Base-by-base conservation (phyloP, 2,888 invertebrate species). In the Chromoteleia sp. region DNA sequence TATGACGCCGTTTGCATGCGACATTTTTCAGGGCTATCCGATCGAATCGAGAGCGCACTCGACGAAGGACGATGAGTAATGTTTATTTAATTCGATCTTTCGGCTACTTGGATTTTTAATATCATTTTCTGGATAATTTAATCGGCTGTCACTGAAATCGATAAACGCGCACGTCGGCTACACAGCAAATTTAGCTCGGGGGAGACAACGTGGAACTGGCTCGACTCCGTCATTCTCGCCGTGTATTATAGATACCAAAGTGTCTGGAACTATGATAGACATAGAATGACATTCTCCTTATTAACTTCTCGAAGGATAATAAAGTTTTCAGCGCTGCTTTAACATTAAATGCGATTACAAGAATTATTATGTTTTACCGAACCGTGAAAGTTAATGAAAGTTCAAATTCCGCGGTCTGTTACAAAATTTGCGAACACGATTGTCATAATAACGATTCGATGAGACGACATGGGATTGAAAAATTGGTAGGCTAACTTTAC, bases 91-190 rank as follows among this genome's bases (percentile, higher is more conserved):
- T 75, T 54, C 61, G 73, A 73, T 73, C 73, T 75, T 73, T 76
- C 63, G 61, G 70, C 45, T 59, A 54, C 63, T 81, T 63, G 65
- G 54, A 33, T 76, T 81, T 75, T 81, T 81, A 74, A 83, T 75
- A 71, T 56, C 74, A 78, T 77, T 83, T 83, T 78, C 77, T 77
- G 43, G 74, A 65, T 77, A 76, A 79, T 81, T 77, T 71, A 68
- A 75, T 74, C 59, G 75, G 76, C 73, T 65, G 73, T 63, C 82
- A 15, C 43, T 25, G 56, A 73, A 79, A 77, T 82, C 79, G 76
- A 80, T 82, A 80, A 80, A 73, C 63, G 70, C 73, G 70, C 71
- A 61, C 52, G 67, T 43, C 63, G 78, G 45, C 67, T 78, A 67
- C 59, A 71, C 71, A 43, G 75, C 67, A 71, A 79, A 75, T 71